These are phyloP conservation scores for Ptychochromis oligacanthus DNA, from an alignment of 2,113 vertebrate species.

Conservation along the genomic window DNA sequence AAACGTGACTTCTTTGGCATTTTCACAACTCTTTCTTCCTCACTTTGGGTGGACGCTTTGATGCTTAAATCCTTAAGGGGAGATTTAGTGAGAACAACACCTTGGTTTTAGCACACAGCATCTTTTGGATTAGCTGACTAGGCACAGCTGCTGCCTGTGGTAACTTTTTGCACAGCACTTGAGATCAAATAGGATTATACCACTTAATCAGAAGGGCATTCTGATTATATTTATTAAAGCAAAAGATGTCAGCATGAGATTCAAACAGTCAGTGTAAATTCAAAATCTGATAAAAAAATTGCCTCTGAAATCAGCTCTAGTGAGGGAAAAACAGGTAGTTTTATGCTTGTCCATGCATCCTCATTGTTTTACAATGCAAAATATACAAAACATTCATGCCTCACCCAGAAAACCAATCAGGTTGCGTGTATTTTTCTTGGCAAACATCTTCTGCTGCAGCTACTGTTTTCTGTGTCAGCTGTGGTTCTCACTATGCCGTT, in stretches of 20 bases:
- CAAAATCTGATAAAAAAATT: slow-evolving; percentile 21
- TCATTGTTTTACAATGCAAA: not conserved
- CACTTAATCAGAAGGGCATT: not conserved
- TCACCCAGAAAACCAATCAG: not conserved
- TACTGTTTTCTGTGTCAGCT: slow-evolving; percentile 6
- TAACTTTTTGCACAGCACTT: slow-evolving; percentile 10
- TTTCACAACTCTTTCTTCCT: not conserved
- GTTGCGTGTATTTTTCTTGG: not conserved
- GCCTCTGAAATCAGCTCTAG: not conserved
- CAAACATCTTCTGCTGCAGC: slow-evolving; percentile 12
- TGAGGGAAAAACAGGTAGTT: not conserved
- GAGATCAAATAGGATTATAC: slow-evolving; percentile 31
- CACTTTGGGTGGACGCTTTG: slow-evolving; percentile 1
- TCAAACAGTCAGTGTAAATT: not conserved
- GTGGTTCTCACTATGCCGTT: slow-evolving; percentile 20
- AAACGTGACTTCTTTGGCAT: not conserved
- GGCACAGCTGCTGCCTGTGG: slow-evolving; percentile 15
- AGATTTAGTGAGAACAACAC: slow-evolving; percentile 45
- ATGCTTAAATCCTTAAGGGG: slow-evolving; percentile 34
- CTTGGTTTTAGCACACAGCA: slow-evolving; percentile 29
- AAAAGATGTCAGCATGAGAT: slow-evolving; percentile 4
- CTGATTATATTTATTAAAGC: slow-evolving; percentile 8
- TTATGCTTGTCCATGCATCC: slow-evolving; percentile 16
- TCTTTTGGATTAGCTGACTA: slow-evolving; percentile 38
- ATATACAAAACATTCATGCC: not conserved